A percentile compares a stretch with the other conserved stretches of the same genome.
Conservation (phyloP, 2,888 invertebrate species). For the Thera obeliscata region DNA sequence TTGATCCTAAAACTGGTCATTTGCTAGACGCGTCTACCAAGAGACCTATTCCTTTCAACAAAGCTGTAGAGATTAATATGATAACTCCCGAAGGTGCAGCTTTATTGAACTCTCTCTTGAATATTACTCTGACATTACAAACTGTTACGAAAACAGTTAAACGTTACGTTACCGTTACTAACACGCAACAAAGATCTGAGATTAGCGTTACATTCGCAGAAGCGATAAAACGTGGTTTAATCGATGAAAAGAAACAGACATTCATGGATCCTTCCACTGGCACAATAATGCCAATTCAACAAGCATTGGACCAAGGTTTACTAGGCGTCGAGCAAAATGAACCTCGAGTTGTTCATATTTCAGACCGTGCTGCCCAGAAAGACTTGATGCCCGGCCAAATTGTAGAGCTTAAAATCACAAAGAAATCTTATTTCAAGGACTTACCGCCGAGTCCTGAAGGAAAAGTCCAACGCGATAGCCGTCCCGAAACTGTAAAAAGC, state of each 20-base stretch:
- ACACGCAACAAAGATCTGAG: slow-evolving; percentile 84
- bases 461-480: slow-evolving; percentile 78
- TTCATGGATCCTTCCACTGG: slow-evolving; percentile 91
- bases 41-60: slow-evolving; percentile 91
- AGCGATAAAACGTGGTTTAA: slow-evolving; percentile 90
- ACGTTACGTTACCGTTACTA: slow-evolving; percentile 91
- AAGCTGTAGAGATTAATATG: slow-evolving; percentile 93
- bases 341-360: slow-evolving; percentile 68
- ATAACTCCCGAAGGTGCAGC: slow-evolving; percentile 95
- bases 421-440: slow-evolving; percentile 80
- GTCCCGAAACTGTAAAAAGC: slow-evolving; percentile 84
- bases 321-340: slow-evolving; percentile 86
- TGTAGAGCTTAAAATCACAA: slow-evolving; percentile 81
- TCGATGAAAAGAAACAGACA: slow-evolving; percentile 90
- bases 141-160: slow-evolving; percentile 94
- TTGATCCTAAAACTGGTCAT: slow-evolving; percentile 95
- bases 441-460: slow-evolving; percentile 75
- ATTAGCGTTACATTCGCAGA: slow-evolving; percentile 90
- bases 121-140: slow-evolving; percentile 94
- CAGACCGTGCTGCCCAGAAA: slow-evolving; percentile 69
- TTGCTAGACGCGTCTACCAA: slow-evolving; percentile 90
- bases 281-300: slow-evolving; percentile 88
- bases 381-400: slow-evolving; percentile 77
- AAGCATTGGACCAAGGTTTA: slow-evolving; percentile 90
- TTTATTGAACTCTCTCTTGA: slow-evolving; percentile 92